phyloP scores from a whole-genome alignment of 2,797 vertebrate genomes.

The Clarias laeviceps region DNA sequence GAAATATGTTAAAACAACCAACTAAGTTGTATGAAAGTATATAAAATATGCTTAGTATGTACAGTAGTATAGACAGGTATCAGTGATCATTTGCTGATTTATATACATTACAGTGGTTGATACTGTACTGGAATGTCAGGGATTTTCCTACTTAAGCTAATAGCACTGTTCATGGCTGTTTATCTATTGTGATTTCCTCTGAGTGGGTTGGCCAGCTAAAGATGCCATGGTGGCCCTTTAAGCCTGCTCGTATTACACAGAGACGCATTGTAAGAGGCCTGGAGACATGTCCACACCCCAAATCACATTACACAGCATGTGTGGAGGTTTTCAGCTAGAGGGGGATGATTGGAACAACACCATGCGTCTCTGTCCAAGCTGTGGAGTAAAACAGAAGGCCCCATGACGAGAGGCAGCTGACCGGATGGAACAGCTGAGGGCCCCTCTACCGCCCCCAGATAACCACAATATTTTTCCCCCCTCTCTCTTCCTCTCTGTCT shows the following conservation, averaged over 20 bases:
- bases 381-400: slow-evolving; percentile 33
- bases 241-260: slow-evolving; percentile 38
- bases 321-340: not conserved
- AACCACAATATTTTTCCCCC: slow-evolving; percentile 17
- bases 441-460: slow-evolving; percentile 30
- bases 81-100: not conserved
- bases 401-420: slow-evolving; percentile 51
- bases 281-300: slow-evolving; percentile 41
- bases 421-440: slow-evolving; percentile 54
- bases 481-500: slow-evolving; percentile 15
- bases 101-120: not conserved
- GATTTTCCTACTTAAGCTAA: slow-evolving; percentile 14
- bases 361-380: slow-evolving; percentile 29
- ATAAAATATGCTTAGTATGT: not conserved
- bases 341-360: slow-evolving; percentile 36
- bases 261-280: slow-evolving; percentile 30
- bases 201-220: slow-evolving; percentile 17
- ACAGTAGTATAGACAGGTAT: not conserved
- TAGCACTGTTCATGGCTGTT: not conserved
- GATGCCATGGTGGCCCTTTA: slow-evolving; percentile 19
- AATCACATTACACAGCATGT: slow-evolving; percentile 47
- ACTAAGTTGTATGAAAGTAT: too few species aligned
- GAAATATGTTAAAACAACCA: not conserved
- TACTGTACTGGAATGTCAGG: slow-evolving; percentile 6
- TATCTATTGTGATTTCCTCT: slow-evolving; percentile 19